Evolutionary conservation across 2,888 invertebrate species (phyloP).

Genomic region (Pachliopta kotzebuea): DNA sequence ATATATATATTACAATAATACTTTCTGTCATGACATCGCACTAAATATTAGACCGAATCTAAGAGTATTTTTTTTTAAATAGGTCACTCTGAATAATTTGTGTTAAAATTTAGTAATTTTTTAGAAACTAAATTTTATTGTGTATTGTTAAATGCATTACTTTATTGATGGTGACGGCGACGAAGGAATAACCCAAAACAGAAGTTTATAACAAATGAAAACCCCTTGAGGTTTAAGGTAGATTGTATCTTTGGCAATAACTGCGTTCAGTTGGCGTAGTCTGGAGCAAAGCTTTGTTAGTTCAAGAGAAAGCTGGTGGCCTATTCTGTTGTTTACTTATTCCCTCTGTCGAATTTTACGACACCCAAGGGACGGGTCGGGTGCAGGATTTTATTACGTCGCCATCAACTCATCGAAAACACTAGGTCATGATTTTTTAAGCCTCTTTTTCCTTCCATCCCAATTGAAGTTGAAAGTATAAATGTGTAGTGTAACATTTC

Average conservation of each 20-base stretch:
- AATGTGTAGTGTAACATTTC: too few species aligned
- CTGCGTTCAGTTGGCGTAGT: conserved; percentile 6
- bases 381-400: conserved; percentile 13
- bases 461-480: neutral
- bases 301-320: conserved; percentile 19
- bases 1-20: neutral
- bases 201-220: neutral
- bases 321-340: conserved; percentile 18
- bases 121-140: too few species aligned
- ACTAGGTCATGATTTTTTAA: conserved; percentile 7
- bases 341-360: conserved; percentile 9
- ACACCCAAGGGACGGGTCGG: conserved; percentile 10
- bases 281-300: conserved; percentile 14
- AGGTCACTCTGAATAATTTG: too few species aligned
- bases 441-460: neutral
- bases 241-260: conserved; percentile 10
- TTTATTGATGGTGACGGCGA: too few species aligned
- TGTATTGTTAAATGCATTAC: too few species aligned
- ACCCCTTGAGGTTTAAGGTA: conserved; percentile 2
- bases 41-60: too few species aligned
- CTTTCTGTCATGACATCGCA: neutral
- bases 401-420: conserved; percentile 6
- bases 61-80: too few species aligned
- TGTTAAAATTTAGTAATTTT: too few species aligned
- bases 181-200: too few species aligned